These are phyloP conservation scores for Bagarius yarrelli DNA, from an alignment of 2,113 vertebrate genomes.

Conservation along the genomic window DNA sequence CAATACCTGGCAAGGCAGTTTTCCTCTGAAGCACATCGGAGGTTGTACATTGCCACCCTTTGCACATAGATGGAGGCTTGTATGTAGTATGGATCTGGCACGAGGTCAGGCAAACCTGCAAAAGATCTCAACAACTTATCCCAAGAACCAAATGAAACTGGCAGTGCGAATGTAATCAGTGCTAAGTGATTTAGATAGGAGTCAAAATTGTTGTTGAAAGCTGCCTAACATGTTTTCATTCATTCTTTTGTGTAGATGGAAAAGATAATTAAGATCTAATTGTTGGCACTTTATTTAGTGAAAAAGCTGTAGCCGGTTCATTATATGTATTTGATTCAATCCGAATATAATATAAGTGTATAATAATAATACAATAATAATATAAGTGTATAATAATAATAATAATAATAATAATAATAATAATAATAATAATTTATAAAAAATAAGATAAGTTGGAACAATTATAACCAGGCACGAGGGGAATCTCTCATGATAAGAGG, in stretches of 20 bases:
- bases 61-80: conserved; percentile 92
- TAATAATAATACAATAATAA: too few species aligned
- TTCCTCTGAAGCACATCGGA: conserved; percentile 94
- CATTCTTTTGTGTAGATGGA: background rate
- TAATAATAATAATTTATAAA: too few species aligned
- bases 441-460: conserved; percentile 3
- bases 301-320: background rate
- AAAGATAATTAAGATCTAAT: background rate
- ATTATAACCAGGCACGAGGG: background rate
- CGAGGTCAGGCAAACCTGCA: conserved; percentile 93
- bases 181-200: too few species aligned
- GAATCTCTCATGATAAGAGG: background rate
- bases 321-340: background rate
- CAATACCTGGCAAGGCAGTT: conserved; percentile 94
- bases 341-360: too few species aligned
- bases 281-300: background rate
- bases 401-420: too few species aligned
- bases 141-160: background rate
- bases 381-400: too few species aligned
- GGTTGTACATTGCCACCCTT: conserved; percentile 92
- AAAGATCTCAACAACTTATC: conserved; percentile 36
- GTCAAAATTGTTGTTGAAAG: too few species aligned
- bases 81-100: conserved; percentile 95
- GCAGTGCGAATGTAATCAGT: background rate
- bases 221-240: background rate